A percentile compares a stretch with the other conserved stretches of the same genome.
These are phyloP conservation scores for Nudaria mundana DNA, from an alignment of 2,888 invertebrate genomes.

Conservation along the genomic window DNA sequence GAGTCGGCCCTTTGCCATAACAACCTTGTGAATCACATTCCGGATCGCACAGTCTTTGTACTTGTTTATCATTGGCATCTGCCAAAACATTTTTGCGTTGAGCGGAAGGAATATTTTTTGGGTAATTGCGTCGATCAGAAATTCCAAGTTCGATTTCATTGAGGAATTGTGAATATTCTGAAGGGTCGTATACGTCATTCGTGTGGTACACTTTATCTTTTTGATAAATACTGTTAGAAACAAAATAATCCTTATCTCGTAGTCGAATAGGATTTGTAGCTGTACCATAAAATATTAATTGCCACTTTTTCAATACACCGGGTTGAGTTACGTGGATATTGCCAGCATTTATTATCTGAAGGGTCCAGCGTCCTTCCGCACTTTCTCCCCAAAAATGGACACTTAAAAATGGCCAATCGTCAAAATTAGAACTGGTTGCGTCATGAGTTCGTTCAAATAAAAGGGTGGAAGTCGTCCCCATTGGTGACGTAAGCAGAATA, in stretches of 20 bases:
- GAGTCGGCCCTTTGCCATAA: constrained; percentile 91
- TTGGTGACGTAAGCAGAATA: constrained; percentile 93
- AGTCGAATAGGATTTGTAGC: constrained; percentile 90
- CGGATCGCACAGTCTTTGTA: constrained; percentile 88
- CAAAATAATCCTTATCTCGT: constrained; percentile 79
- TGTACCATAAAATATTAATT: constrained; percentile 97
- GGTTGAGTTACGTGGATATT: constrained; percentile 91
- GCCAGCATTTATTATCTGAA: constrained; percentile 88
- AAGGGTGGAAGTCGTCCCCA: constrained; percentile 95
- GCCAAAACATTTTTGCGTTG: constrained; percentile 82
- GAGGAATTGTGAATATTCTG: constrained; percentile 80
- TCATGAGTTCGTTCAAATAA: constrained; percentile 96
- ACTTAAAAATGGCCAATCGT: constrained; percentile 99
- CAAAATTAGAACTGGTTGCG: constrained; percentile 95
- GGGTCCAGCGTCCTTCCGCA: constrained; percentile 92
- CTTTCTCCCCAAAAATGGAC: constrained; percentile 99
- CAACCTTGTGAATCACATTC: constrained; percentile 90
- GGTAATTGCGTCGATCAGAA: constrained; percentile 84
- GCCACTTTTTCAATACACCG: constrained; percentile 96
- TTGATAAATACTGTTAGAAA: constrained; percentile 68
- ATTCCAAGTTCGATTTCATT: constrained; percentile 74
- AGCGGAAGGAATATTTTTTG: constrained; percentile 83
- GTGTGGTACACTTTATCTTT: constrained; percentile 81
- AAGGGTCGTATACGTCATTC: constrained; percentile 83
- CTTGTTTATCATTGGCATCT: constrained; percentile 82